Evolutionary conservation across 2,797 vertebrate species (phyloP).

Genomic region (Neosilurus hyrtlii): DNA sequence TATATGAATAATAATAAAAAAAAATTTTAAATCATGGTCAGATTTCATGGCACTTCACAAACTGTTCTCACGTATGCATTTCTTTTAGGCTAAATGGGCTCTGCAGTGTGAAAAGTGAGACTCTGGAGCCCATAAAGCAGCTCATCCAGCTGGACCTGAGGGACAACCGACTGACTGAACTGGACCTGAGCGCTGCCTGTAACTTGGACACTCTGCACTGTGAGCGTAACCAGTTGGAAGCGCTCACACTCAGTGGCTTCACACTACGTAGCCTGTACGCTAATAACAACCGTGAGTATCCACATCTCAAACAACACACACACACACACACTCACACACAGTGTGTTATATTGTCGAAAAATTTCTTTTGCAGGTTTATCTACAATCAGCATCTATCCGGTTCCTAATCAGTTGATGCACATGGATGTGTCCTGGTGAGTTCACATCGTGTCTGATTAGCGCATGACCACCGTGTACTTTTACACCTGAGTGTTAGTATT

Average conservation of each 20-base stretch:
- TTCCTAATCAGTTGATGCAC: slow-evolving; percentile 84
- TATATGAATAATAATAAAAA: too few relatives aligned
- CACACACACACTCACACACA: not conserved
- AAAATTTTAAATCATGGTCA: too few relatives aligned
- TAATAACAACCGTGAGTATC: slow-evolving; percentile 82
- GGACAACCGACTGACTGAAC: slow-evolving; percentile 82
- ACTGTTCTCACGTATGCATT: not conserved
- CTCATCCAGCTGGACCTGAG: slow-evolving; percentile 87
- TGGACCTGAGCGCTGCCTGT: slow-evolving; percentile 85
- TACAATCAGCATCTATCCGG: slow-evolving; percentile 85
- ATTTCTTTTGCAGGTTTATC: slow-evolving; percentile 76
- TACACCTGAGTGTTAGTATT: not conserved
- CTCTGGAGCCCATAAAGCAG: slow-evolving; percentile 79
- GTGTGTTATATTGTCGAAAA: not conserved
- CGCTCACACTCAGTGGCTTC: slow-evolving; percentile 86
- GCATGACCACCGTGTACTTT: not conserved
- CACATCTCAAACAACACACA: not conserved
- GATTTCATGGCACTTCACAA: not conserved
- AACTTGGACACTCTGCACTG: slow-evolving; percentile 90
- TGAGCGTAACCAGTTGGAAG: slow-evolving; percentile 86
- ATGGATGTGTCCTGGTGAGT: slow-evolving; percentile 90
- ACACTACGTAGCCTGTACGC: slow-evolving; percentile 84
- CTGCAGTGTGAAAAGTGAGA: slow-evolving; percentile 72
- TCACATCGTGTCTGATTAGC: not conserved
- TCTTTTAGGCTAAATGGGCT: slow-evolving; percentile 83